A percentile compares a stretch with the other conserved stretches of the same genome.
These are phyloP conservation scores for Aphyosemion australe DNA, from an alignment of 2,113 vertebrate species.

Conservation along the genomic window DNA sequence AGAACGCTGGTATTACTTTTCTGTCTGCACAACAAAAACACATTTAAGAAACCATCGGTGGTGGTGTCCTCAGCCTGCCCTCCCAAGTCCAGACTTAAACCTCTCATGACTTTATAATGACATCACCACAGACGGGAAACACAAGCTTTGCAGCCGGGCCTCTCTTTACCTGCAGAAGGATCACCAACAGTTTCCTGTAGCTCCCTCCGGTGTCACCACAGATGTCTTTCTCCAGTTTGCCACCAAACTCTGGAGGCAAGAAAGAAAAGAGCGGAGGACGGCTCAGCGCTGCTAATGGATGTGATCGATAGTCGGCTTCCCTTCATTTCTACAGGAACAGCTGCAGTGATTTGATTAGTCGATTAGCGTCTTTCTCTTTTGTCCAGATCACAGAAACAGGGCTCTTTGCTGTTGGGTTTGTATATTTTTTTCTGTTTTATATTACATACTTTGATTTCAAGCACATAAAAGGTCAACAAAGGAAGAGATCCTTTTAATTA, in stretches of 20 bases:
- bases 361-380: constrained; percentile 18
- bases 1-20: constrained; percentile 36
- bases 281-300: constrained; percentile 23
- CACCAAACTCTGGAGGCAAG: constrained; percentile 84
- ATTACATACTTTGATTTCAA: background rate
- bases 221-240: constrained; percentile 89
- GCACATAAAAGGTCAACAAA: no score
- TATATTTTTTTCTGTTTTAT: background rate
- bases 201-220: constrained; percentile 89
- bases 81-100: constrained; percentile 10
- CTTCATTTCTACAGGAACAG: constrained; percentile 22
- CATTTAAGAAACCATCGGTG: constrained; percentile 8
- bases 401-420: constrained; percentile 11
- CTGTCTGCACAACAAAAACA: constrained; percentile 32
- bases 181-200: constrained; percentile 90
- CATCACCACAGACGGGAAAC: constrained; percentile 47
- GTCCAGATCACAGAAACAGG: constrained; percentile 37
- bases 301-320: constrained; percentile 7
- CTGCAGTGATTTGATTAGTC: constrained; percentile 39
- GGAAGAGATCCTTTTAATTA: no score
- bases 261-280: constrained; percentile 48
- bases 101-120: constrained; percentile 63
- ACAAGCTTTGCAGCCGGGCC: constrained; percentile 16
- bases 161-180: constrained; percentile 88
- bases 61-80: background rate